Conservation (phyloP, 2,797 vertebrate species). For the Schizopygopsis pylzovi region DNA sequence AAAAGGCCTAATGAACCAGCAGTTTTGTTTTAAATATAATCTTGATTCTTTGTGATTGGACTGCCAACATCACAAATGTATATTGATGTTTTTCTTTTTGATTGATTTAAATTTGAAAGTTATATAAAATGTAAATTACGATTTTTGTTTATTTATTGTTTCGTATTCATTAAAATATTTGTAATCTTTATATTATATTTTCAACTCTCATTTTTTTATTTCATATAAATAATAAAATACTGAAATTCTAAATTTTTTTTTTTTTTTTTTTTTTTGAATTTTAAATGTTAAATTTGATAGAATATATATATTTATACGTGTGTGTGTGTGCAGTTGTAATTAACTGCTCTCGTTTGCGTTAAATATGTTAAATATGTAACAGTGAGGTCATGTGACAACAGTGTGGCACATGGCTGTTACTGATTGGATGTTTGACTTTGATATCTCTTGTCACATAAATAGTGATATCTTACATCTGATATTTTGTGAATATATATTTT, state of each 20-base stretch:
- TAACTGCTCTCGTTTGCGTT: not conserved
- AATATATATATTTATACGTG: too few relatives aligned
- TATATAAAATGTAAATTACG: not conserved
- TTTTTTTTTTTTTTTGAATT: too few relatives aligned
- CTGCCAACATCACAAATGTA: not conserved
- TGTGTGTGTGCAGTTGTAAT: too few relatives aligned
- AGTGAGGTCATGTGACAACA: not conserved
- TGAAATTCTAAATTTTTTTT: too few relatives aligned
- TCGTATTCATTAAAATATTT: not conserved
- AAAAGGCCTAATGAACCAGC: too few relatives aligned
- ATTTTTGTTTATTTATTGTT: not conserved
- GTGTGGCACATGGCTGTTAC: not conserved
- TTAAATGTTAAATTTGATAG: too few relatives aligned
- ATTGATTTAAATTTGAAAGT: not conserved
- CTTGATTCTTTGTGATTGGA: not conserved
- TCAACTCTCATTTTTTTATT: not conserved
- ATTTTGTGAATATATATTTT: not conserved
- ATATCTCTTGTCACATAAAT: not conserved
- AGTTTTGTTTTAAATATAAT: too few relatives aligned
- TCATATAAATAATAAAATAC: not conserved
- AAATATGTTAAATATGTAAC: not conserved
- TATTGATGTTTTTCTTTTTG: not conserved
- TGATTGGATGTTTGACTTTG: not conserved
- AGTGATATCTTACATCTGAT: not conserved
- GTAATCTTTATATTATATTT: not conserved